Percentiles rank a stretch among this genome's conserved stretches.
Conservation (phyloP, 1,140 invertebrate genomes). For the Chrysomallon squamiferum region DNA sequence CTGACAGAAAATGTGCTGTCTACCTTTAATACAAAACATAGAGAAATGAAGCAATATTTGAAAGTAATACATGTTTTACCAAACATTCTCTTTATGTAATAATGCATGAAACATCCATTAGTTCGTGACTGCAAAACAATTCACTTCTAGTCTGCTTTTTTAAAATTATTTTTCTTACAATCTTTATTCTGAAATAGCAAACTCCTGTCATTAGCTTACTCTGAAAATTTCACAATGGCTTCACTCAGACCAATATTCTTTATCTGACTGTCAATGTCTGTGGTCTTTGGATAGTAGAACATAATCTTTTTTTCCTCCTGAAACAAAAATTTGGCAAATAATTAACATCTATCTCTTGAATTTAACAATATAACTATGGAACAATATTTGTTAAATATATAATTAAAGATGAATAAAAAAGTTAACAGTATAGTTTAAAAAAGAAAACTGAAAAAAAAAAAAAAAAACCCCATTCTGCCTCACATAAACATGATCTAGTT, state of each 20-base stretch:
- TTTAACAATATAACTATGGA: neutral
- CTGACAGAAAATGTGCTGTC: too few relatives aligned
- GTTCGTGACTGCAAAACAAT: too few relatives aligned
- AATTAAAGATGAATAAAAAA: neutral
- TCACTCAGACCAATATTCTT: slow-evolving; percentile 90
- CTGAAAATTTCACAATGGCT: slow-evolving; percentile 89
- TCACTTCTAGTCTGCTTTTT: too few relatives aligned
- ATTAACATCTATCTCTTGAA: neutral
- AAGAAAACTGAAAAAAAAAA: neutral
- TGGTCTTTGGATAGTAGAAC: slow-evolving; percentile 82
- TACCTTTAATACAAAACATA: too few relatives aligned
- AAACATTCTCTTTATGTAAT: too few relatives aligned
- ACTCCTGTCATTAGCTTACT: slow-evolving; percentile 69
- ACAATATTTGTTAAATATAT: neutral
- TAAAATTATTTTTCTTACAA: too few relatives aligned
- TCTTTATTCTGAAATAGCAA: too few relatives aligned
- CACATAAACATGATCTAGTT: neutral
- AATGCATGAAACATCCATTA: too few relatives aligned
- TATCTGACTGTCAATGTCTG: slow-evolving; percentile 82
- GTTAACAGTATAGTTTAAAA: neutral
- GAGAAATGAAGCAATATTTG: too few relatives aligned
- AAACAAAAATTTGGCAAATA: slow-evolving; percentile 53
- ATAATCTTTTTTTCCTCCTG: slow-evolving; percentile 90
- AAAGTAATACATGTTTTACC: too few relatives aligned
- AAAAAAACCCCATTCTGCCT: neutral